Evolutionary conservation across 2,888 invertebrate genomes (phyloP), one percentile per base, ranked within the genome.

Genomic region (Antitype chi): DNA sequence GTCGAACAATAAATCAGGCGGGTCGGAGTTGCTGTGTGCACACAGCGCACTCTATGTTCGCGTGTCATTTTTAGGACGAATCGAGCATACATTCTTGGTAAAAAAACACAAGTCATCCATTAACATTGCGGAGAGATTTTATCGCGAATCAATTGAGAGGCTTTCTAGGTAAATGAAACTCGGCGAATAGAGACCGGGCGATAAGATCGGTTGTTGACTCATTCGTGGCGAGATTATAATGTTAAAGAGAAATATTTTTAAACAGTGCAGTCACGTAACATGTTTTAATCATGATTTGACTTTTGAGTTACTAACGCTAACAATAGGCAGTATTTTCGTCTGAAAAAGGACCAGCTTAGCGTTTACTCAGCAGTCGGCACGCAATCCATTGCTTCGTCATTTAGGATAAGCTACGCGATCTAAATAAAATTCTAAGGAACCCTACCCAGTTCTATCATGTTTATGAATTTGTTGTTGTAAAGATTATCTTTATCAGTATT

Each of bases 1-100:
- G 88, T 89, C 89, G 79, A 76, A 74, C 87, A 90, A 91, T 93
- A 92, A 92, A 91, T 92, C 90, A 90, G 87, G 77, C 78, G 70
- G 85, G 83, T 86, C 86, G 86, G 87, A 85, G 87, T 85, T 85
- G 83, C 85, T 75, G 85, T 80, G 72, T 62, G 75, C 87, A 81
- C 59, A 69, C 66, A 25, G 69, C 60, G 68, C 62, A 55, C 67
- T 53, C 70, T 23, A 64, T 8, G 79, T 66, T 80, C 73, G 78
- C 74, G 74, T 87, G 89, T 84, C 90, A 86, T 89, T 91, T 91
- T 90, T 89, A 89, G 90, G 91, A 85, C 91, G 78, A 85, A 91
- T 88, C 87, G 80, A 88, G 80, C 88, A 90, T 90, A 87, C 38
- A 86, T 87, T 88, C 82, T 89, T 82, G 75, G 80, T 84, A 86